Evolutionary conservation across 2,113 vertebrate species (phyloP).

Genomic region (Choloepus hoffmanni): DNA sequence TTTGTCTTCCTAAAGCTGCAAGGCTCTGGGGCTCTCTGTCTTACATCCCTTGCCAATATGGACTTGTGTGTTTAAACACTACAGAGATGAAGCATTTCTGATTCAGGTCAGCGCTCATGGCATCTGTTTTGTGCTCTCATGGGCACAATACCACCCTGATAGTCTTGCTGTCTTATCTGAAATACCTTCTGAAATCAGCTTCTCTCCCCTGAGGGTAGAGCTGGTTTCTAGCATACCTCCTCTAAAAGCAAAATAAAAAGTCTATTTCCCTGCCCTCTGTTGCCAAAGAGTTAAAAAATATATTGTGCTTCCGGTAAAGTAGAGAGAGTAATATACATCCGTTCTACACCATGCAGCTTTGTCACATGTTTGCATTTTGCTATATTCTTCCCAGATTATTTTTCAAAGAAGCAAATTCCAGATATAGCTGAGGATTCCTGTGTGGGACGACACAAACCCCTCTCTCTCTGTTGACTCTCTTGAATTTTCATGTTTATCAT

Average conservation of each 20-base stretch:
- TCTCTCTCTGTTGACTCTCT: neutral
- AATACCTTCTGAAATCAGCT: neutral
- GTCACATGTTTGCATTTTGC: too few relatives aligned
- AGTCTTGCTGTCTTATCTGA: neutral
- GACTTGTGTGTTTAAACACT: neutral
- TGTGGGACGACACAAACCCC: neutral
- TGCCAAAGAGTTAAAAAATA: constrained; percentile 34
- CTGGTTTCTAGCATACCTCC: neutral
- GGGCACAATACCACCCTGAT: neutral
- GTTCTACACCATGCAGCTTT: too few relatives aligned
- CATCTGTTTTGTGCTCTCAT: neutral
- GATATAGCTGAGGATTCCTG: neutral
- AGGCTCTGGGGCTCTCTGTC: neutral
- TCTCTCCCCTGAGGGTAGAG: neutral
- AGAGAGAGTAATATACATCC: neutral
- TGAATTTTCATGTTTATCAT: constrained; percentile 43
- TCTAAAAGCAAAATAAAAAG: constrained; percentile 8
- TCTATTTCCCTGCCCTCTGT: neutral
- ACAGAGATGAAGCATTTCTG: neutral
- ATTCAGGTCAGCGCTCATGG: neutral
- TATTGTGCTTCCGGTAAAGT: neutral
- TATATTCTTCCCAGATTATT: neutral
- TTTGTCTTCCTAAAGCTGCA: neutral
- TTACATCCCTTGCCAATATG: neutral
- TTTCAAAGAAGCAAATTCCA: constrained; percentile 40